Conservation (phyloP, 1,140 invertebrate genomes). For the Palaemon carinicauda region DNA sequence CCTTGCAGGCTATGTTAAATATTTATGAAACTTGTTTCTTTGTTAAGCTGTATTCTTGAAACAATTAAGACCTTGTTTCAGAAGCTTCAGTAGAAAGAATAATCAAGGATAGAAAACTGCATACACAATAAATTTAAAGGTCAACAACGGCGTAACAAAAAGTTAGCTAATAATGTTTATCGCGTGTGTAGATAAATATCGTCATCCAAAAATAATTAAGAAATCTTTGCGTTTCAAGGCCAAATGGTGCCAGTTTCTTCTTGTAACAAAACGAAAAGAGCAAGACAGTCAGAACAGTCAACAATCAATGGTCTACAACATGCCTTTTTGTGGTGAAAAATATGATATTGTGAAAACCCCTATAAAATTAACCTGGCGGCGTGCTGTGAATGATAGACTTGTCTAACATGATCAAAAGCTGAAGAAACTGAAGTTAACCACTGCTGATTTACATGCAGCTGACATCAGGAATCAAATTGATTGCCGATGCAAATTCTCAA, state of each 20-base stretch:
- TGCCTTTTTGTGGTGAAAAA: slow-evolving; percentile 11
- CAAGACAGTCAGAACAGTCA: not conserved
- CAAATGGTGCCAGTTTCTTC: not conserved
- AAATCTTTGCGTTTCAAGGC: not conserved
- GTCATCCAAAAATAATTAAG: slow-evolving; percentile 13
- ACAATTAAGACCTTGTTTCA: not conserved
- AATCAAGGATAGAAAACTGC: not conserved
- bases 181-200: slow-evolving; percentile 10
- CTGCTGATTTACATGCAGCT: slow-evolving; percentile 15
- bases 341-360: not conserved
- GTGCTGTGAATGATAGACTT: not conserved
- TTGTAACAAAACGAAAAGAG: slow-evolving; percentile 9
- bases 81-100: not conserved
- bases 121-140: not conserved
- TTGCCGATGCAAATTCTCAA: too few relatives aligned
- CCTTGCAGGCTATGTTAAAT: not conserved
- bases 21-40: not conserved
- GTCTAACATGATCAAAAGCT: not conserved
- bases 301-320: not conserved
- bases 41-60: not conserved
- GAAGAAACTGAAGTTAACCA: not conserved
- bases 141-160: not conserved
- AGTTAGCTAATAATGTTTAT: not conserved
- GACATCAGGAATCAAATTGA: too few relatives aligned
- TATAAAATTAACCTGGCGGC: not conserved